Evolutionary conservation across 2,113 vertebrate species (phyloP).

Genomic region (Anarhynchus alexandrinus): DNA sequence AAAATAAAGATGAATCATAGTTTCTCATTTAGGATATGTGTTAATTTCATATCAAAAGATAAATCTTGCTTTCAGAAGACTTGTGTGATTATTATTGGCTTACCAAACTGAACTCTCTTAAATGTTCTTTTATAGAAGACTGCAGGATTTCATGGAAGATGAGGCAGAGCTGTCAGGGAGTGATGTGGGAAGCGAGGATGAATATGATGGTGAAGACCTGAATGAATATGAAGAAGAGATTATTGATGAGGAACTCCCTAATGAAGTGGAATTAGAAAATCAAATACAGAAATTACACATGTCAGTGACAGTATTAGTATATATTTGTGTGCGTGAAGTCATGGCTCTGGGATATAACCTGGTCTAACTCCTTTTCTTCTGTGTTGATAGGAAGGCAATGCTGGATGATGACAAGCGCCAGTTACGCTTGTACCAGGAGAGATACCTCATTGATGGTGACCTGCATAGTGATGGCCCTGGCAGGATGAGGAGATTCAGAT

Average conservation of each 20-base stretch:
- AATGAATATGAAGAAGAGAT: slow-evolving; percentile 93
- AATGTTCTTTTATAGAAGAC: slow-evolving; percentile 65
- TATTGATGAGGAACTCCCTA: slow-evolving; percentile 89
- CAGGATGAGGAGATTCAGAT: slow-evolving; percentile 88
- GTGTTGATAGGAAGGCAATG: slow-evolving; percentile 84
- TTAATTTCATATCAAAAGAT: background rate
- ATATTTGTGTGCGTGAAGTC: background rate
- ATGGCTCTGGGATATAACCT: rapidly evolving
- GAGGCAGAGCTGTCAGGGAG: slow-evolving; percentile 96
- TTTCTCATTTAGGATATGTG: background rate
- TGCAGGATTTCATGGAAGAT: slow-evolving; percentile 89
- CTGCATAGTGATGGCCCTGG: slow-evolving; percentile 93
- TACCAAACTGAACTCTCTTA: background rate
- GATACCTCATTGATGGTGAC: slow-evolving; percentile 91
- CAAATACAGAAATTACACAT: slow-evolving; percentile 97
- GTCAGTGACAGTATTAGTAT: slow-evolving; percentile 71
- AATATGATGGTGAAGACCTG: slow-evolving; percentile 80
- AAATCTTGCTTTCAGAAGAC: background rate
- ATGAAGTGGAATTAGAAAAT: slow-evolving; percentile 85
- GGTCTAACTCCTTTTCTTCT: background rate
- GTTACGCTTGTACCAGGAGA: slow-evolving; percentile 90
- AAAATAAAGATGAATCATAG: background rate
- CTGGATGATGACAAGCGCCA: slow-evolving; percentile 92
- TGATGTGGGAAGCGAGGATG: slow-evolving; percentile 89
- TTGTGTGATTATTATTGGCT: background rate